Evolutionary conservation across 2,113 vertebrate species (phyloP).

Genomic region (Dromas ardeola): DNA sequence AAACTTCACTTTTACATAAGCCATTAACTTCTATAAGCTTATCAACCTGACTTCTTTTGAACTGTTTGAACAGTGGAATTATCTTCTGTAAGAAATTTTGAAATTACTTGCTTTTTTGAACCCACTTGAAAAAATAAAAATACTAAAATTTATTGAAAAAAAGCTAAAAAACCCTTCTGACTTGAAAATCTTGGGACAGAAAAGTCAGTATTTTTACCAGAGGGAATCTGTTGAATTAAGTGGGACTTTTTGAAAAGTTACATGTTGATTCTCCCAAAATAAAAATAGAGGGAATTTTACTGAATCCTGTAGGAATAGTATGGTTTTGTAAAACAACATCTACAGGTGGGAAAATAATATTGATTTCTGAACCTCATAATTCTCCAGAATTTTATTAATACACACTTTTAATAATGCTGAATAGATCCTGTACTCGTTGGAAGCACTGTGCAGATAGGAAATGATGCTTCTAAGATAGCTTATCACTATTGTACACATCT

Average conservation of each 20-base stretch:
- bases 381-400: neutral
- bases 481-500: neutral
- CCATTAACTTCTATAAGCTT: conserved; percentile 31
- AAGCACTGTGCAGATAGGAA: neutral
- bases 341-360: neutral
- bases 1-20: conserved; percentile 41
- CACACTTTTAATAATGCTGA: neutral
- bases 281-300: neutral
- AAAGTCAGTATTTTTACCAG: neutral
- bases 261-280: neutral
- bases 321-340: neutral
- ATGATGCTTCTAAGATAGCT: neutral
- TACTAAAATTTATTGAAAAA: neutral
- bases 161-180: neutral
- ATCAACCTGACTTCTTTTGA: conserved; percentile 14
- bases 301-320: neutral
- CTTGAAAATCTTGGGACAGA: neutral
- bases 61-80: conserved; percentile 17
- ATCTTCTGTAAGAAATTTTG: neutral
- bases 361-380: neutral
- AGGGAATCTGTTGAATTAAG: neutral
- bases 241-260: neutral
- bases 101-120: conserved; percentile 10
- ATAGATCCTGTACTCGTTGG: neutral
- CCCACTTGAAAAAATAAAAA: neutral